These are phyloP conservation scores for Hydrolagus colliei DNA, from an alignment of 2,797 vertebrate genomes.

Conservation along the genomic window DNA sequence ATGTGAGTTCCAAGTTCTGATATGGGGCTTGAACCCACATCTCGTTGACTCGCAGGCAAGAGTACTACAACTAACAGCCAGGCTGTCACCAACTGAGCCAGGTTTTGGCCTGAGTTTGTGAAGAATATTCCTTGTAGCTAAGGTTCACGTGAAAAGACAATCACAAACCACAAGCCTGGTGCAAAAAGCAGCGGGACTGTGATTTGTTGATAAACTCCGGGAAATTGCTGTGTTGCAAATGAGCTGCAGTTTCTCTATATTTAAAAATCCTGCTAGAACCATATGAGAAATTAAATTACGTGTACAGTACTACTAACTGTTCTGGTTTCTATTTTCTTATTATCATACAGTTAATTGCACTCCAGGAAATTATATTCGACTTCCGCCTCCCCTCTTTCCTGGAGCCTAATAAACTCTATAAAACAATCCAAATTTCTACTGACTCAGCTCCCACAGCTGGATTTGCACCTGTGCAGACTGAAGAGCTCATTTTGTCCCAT, in stretches of 20 bases:
- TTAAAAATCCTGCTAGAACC: neutral
- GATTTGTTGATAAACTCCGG: neutral
- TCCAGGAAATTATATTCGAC: conserved; percentile 11
- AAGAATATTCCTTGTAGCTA: too few species aligned
- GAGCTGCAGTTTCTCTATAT: neutral
- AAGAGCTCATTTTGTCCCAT: conserved; percentile 1
- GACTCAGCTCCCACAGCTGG: neutral
- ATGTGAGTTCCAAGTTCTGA: too few species aligned
- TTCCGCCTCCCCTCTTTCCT: neutral
- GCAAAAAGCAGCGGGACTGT: neutral
- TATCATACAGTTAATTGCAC: neutral
- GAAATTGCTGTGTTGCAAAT: neutral
- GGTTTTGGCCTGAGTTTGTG: too few species aligned
- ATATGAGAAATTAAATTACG: neutral
- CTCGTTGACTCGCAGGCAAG: too few species aligned
- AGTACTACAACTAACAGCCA: too few species aligned
- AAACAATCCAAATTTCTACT: neutral
- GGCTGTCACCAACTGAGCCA: too few species aligned
- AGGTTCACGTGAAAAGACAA: too few species aligned
- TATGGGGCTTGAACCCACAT: too few species aligned
- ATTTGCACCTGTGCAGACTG: neutral
- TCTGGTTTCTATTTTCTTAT: neutral
- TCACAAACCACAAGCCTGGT: too few species aligned
- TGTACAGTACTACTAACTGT: neutral
- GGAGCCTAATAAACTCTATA: neutral